Percentiles rank a stretch among this genome's conserved stretches.
Conservation (phyloP, 2,113 vertebrate genomes). For the Sterrhoptilus dennistouni region DNA sequence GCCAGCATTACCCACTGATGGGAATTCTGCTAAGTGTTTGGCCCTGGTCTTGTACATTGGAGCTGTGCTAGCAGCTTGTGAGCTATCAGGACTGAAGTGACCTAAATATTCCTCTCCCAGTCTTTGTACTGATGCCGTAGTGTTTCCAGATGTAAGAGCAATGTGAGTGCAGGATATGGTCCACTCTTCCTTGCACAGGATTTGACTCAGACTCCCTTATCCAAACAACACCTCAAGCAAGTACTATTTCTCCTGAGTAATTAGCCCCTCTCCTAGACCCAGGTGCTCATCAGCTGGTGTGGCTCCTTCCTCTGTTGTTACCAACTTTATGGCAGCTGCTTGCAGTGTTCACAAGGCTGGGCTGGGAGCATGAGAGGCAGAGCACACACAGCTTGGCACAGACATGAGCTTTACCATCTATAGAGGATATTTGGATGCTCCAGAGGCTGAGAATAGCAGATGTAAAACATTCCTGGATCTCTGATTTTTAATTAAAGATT, state of each 20-base stretch:
- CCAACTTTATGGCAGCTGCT: background rate
- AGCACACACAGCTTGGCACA: fast-evolving
- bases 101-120: background rate
- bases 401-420: background rate
- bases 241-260: background rate
- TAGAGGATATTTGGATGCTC: background rate
- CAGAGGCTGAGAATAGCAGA: background rate
- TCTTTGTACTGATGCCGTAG: background rate
- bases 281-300: background rate
- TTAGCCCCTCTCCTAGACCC: background rate
- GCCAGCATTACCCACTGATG: background rate
- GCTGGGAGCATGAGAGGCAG: background rate
- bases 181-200: background rate
- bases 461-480: background rate
- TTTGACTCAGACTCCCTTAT: background rate
- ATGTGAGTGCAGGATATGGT: background rate
- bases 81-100: background rate
- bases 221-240: background rate
- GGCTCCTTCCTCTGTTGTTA: background rate
- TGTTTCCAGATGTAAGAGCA: background rate
- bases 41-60: background rate
- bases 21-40: background rate
- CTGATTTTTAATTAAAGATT: background rate
- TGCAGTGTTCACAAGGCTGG: background rate
- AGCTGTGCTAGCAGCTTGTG: background rate